Evolutionary conservation across 2,797 vertebrate genomes (phyloP).

Genomic region (Setipinna tenuifilis): DNA sequence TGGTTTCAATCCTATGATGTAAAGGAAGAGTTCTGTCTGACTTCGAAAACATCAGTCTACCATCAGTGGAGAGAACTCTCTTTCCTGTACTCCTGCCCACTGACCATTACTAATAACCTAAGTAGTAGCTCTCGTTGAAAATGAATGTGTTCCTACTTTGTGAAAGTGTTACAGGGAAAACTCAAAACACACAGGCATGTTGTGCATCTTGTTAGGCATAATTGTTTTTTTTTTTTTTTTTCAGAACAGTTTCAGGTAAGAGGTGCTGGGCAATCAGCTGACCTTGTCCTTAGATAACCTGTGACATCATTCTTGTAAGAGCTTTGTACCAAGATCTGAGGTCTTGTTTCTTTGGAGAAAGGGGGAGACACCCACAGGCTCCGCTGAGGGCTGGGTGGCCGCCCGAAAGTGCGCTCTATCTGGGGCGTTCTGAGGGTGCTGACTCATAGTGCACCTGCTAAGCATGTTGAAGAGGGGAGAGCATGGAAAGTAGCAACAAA

Average conservation of each 20-base stretch:
- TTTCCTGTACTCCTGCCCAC: background rate
- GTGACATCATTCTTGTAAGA: background rate
- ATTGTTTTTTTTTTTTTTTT: background rate
- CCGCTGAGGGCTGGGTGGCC: constrained; percentile 13
- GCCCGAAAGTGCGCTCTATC: constrained; percentile 37
- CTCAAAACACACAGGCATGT: background rate
- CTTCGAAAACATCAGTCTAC: background rate
- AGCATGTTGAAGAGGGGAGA: constrained; percentile 47
- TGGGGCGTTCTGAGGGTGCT: constrained; percentile 55
- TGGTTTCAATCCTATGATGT: constrained; percentile 3
- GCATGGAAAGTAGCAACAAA: constrained; percentile 48
- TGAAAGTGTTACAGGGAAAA: background rate
- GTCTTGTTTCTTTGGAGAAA: background rate
- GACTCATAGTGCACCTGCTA: constrained; percentile 55
- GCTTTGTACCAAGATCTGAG: background rate
- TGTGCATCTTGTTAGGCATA: background rate
- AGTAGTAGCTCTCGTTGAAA: background rate
- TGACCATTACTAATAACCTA: background rate
- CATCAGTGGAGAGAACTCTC: background rate
- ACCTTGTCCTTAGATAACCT: background rate
- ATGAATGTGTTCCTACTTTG: background rate
- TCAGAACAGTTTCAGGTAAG: background rate
- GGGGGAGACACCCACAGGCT: background rate
- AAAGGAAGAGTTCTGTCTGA: background rate
- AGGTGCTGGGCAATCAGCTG: background rate